Base-by-base conservation (phyloP, 2,888 invertebrate species). In the Nomada ruficornis region DNA sequence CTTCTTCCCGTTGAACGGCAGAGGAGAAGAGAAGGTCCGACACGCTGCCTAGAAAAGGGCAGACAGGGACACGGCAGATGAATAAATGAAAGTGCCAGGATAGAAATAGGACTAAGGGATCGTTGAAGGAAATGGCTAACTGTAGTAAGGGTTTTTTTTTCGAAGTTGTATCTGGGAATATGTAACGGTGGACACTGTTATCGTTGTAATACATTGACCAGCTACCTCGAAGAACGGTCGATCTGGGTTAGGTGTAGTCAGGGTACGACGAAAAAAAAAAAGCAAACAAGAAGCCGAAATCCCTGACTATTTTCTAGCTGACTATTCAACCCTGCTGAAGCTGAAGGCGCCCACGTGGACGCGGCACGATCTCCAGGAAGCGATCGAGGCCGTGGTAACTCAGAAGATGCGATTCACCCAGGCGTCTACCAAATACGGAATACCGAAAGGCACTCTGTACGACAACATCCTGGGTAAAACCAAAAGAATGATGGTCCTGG, bases 391-490 rank as follows among this genome's bases (percentile, higher is more conserved):
- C 0, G 96, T 97, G 67, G 96, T 96, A 88, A 96, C 96, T 4
- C 97, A 97, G 94, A 95, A 95, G 92, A 96, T 97, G 96, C 95
- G 97, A 80, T 97, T 97, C 94, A 97, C 97, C 7, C 96, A 96
- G 93, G 97, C 97, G 0, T 96, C 96, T 18, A 95, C 96, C 23
- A 95, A 95, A 89, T 97, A 95, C 94, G 96, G 96, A 80, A 96
- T 97, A 91, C 97, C 97, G 0, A 97, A 97, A 93, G 97, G 97
- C 72, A 97, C 97, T 0, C 94, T 97, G 52, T 97, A 97, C 94
- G 97, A 97, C 94, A 97, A 97, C 91, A 96, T 97, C 89, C 94
- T 97, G 84, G 97, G 97, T 5, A 97, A 97, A 94, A 96, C 96
- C 11, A 96, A 96, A 93, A 95, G 97, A 70, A 97, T 97, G 96